phyloP scores from a whole-genome alignment of 2,797 vertebrate species.

The Scolopax bukidnonensis region DNA sequence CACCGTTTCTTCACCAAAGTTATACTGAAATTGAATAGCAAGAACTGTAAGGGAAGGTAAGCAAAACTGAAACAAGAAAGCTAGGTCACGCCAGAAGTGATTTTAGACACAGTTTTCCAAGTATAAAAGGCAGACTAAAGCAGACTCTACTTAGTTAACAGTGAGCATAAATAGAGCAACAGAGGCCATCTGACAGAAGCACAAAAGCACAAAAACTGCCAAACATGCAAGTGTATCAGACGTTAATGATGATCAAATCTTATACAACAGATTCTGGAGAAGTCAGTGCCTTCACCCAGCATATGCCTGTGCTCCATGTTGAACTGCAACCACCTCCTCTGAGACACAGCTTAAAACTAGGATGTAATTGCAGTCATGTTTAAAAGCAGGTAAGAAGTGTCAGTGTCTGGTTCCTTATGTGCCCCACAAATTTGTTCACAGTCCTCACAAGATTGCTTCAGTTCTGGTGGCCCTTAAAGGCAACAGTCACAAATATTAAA shows the following conservation, averaged over 20 bases:
- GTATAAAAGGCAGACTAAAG: neutral
- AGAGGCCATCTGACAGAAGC: slow-evolving; percentile 50
- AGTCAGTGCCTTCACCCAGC: slow-evolving; percentile 7
- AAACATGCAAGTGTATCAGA: neutral
- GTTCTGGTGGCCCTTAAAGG: neutral
- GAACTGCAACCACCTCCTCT: neutral
- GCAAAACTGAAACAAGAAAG: neutral
- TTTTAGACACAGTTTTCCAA: neutral
- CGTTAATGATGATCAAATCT: slow-evolving; percentile 27
- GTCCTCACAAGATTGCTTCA: neutral
- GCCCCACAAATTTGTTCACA: neutral
- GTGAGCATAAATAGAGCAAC: neutral
- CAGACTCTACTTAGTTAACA: neutral
- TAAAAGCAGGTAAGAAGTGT: neutral
- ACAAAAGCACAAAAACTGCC: neutral
- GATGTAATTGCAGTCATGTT: neutral
- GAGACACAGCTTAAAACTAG: neutral
- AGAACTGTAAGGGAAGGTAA: neutral
- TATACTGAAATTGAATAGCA: neutral
- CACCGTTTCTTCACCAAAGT: neutral
- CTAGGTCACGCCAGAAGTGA: neutral
- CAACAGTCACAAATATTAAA: neutral
- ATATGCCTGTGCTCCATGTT: neutral
- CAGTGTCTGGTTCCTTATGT: neutral
- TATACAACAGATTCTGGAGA: slow-evolving; percentile 14